Evolutionary conservation across 1,140 invertebrate genomes (phyloP), one percentile per base, ranked within the genome.

Genomic region (Drosophila elegans): DNA sequence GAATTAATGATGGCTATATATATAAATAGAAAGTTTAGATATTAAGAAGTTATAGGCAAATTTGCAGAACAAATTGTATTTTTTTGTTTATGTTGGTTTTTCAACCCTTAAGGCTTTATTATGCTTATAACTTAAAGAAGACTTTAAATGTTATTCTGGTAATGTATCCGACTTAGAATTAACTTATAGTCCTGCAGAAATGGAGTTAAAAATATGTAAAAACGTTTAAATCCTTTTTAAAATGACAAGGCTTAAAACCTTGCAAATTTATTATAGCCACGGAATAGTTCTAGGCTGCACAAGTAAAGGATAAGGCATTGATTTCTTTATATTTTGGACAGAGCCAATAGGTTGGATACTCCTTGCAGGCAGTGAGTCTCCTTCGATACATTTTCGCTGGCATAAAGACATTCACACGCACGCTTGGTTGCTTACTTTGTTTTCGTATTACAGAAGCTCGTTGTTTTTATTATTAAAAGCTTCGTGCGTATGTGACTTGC

Each of bases 381-480:
- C 45, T 60, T 51, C 48, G 49, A 25, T 42, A 66, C 25, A 48
- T 46, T 76, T 49, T 53, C 41, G 38, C 53, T 27, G 25, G 29
- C 62, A 76, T 60, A 54, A 74, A 85, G 82, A 82, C 83, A 85
- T 85, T 85, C 66, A 78, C 82, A 85, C 81, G 78, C 81, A 85
- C 82, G 64, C 56, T 61, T 66, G 57, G 62, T 52, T 34, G 39
- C 78, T 49, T 48, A 61, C 39, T 55, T 86, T 86, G 69, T 82
- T 86, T 88, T 86, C 74, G 54, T 88, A 82, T 88, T 89, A 89
- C 73, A 73, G 61, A 56, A 53, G 84, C 83, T 88, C 79, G 79
- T 86, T 86, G 83, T 88, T 88, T 88, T 88, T 88, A 89, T 88
- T 88, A 89, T 88, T 88, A 88, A 88, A 88, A 88, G 84, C 84